Percentiles rank a stretch among this genome's conserved stretches.
Evolutionary conservation across 2,113 vertebrate genomes (phyloP).

Genomic region (Hydrolagus affinis): DNA sequence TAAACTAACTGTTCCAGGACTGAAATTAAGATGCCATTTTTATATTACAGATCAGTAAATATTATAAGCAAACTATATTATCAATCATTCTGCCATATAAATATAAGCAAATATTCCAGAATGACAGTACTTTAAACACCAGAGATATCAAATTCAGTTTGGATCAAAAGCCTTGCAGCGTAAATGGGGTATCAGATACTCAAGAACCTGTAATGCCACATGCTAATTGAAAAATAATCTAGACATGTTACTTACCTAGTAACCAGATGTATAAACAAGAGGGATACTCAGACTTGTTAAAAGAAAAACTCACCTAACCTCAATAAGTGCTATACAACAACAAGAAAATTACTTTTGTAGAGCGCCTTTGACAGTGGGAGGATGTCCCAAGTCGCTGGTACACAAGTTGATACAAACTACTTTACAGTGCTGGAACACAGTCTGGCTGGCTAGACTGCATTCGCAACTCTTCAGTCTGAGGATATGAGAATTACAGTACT

Average conservation of each 20-base stretch:
- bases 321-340: no score
- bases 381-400: no score
- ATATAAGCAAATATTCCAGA: not conserved
- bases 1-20: not conserved
- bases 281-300: no score
- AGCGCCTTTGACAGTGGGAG: no score
- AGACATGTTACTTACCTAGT: not conserved
- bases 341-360: no score
- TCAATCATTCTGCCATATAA: not conserved
- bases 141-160: conserved; percentile 9
- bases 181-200: conserved; percentile 13
- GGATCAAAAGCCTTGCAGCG: not conserved
- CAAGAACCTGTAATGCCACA: not conserved
- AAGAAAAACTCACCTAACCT: no score
- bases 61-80: not conserved
- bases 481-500: not conserved
- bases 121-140: not conserved
- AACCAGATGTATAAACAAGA: not conserved
- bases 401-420: not conserved
- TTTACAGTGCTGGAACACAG: not conserved
- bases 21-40: not conserved
- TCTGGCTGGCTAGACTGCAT: not conserved
- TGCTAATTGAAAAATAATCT: not conserved
- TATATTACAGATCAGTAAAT: not conserved
- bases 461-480: not conserved